A percentile compares a stretch with the other conserved stretches of the same genome.
Evolutionary conservation across 2,888 invertebrate species (phyloP).

Genomic region (Alsophila aescularia): DNA sequence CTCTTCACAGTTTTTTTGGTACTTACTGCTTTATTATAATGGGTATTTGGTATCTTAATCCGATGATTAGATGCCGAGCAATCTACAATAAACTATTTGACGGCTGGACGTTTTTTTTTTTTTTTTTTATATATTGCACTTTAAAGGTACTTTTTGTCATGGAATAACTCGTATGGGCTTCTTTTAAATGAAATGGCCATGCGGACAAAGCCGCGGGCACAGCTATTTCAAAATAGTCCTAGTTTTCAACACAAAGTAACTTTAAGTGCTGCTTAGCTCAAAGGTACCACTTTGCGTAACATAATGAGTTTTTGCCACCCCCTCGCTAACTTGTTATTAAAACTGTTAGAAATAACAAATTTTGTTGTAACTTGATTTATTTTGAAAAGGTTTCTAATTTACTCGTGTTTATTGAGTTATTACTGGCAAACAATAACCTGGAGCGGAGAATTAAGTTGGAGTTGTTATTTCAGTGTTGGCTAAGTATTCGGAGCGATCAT

Average conservation of each 20-base stretch:
- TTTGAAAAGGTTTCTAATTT: constrained; percentile 23
- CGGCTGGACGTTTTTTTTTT: too few relatives aligned
- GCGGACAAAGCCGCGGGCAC: too few relatives aligned
- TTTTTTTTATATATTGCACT: too few relatives aligned
- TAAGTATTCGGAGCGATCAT: constrained; percentile 2
- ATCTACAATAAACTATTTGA: too few relatives aligned
- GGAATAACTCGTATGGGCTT: too few relatives aligned
- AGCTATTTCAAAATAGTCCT: too few relatives aligned
- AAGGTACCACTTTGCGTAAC: constrained; percentile 4
- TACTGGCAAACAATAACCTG: constrained; percentile 18
- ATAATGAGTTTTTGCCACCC: constrained; percentile 17
- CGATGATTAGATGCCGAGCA: too few relatives aligned
- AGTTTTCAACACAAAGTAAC: constrained; percentile 5
- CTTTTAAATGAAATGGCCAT: too few relatives aligned
- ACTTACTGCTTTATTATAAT: too few relatives aligned
- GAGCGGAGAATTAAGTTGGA: constrained; percentile 2
- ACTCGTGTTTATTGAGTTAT: constrained; percentile 25
- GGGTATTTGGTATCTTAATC: too few relatives aligned
- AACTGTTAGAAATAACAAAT: constrained; percentile 21
- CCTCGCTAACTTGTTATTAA: constrained; percentile 17
- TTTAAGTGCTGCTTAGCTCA: neutral
- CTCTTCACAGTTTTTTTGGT: too few relatives aligned
- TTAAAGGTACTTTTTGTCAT: too few relatives aligned
- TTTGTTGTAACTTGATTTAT: constrained; percentile 19
- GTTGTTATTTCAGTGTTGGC: constrained; percentile 17